Conservation (phyloP, 2,888 invertebrate species). For the Mythimna lalbum region DNA sequence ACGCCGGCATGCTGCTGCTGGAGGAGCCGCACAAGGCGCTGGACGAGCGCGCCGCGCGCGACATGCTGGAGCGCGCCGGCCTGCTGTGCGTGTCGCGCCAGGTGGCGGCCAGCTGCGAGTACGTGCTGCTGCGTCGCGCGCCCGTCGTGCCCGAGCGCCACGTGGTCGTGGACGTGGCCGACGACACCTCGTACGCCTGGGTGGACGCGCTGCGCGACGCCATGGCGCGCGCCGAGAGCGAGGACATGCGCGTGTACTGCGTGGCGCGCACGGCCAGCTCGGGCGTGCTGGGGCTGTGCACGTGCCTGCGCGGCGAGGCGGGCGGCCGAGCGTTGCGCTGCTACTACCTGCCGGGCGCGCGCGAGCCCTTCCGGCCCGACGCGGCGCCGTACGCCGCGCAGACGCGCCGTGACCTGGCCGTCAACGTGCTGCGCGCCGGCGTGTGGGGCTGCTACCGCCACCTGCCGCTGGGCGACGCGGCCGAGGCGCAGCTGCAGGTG, state of each 20-base stretch:
- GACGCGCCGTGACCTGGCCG: conserved; percentile 94
- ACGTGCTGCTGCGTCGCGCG: conserved; percentile 92
- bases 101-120: conserved; percentile 91
- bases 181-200: conserved; percentile 93
- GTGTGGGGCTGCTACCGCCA: conserved; percentile 97
- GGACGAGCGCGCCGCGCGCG: conserved; percentile 81
- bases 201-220: conserved; percentile 95
- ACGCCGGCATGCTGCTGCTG: conserved; percentile 93
- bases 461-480: conserved; percentile 90
- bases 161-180: conserved; percentile 92
- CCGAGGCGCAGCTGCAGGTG: conserved; percentile 89
- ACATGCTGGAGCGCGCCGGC: conserved; percentile 74
- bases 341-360: conserved; percentile 92
- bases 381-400: conserved; percentile 92
- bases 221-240: conserved; percentile 92
- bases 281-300: conserved; percentile 97
- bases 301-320: conserved; percentile 97
- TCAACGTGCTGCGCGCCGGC: conserved; percentile 95
- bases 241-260: conserved; percentile 92
- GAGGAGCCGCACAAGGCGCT: conserved; percentile 91
- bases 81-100: conserved; percentile 87
- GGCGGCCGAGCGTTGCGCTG: conserved; percentile 95
- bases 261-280: conserved; percentile 92
- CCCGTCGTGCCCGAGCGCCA: conserved; percentile 76
- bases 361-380: conserved; percentile 91